Percentiles rank a stretch among this genome's conserved stretches.
These are phyloP conservation scores for Lysiphlebus fabarum DNA, from an alignment of 1,140 invertebrate species.

Conservation along the genomic window DNA sequence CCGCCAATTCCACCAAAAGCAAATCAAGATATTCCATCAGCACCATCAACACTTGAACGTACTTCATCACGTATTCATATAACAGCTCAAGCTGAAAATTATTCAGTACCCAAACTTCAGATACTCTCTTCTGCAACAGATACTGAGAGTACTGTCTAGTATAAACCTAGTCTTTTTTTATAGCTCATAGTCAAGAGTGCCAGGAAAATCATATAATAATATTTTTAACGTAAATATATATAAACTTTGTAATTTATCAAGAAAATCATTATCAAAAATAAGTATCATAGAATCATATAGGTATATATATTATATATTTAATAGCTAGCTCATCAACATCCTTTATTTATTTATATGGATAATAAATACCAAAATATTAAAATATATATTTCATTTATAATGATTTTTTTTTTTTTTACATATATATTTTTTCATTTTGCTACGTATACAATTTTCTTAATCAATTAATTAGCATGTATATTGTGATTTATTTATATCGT, in stretches of 20 bases:
- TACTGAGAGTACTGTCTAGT: slow-evolving; percentile 48
- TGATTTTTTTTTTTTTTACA: slow-evolving; percentile 3
- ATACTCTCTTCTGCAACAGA: slow-evolving; percentile 49
- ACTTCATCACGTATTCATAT: slow-evolving; percentile 37
- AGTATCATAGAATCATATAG: too few species aligned
- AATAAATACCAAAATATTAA: too few species aligned
- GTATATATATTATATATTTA: too few species aligned
- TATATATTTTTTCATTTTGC: background rate
- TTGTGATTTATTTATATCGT: slow-evolving; percentile 56
- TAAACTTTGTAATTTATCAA: too few species aligned
- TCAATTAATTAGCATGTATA: slow-evolving; percentile 45
- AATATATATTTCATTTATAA: too few species aligned
- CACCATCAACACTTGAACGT: slow-evolving; percentile 47
- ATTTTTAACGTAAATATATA: background rate
- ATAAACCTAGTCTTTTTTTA: slow-evolving; percentile 42
- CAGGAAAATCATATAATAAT: background rate
- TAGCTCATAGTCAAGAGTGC: slow-evolving; percentile 7
- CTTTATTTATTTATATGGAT: too few species aligned
- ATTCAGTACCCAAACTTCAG: slow-evolving; percentile 58
- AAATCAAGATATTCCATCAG: slow-evolving; percentile 48
- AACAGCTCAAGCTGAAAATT: slow-evolving; percentile 52
- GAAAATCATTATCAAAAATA: too few species aligned
- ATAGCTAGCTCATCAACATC: too few species aligned
- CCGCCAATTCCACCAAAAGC: slow-evolving; percentile 61
- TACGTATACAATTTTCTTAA: slow-evolving; percentile 37